Conservation (phyloP, 2,113 vertebrate genomes). For the Poicephalus meyeri region DNA sequence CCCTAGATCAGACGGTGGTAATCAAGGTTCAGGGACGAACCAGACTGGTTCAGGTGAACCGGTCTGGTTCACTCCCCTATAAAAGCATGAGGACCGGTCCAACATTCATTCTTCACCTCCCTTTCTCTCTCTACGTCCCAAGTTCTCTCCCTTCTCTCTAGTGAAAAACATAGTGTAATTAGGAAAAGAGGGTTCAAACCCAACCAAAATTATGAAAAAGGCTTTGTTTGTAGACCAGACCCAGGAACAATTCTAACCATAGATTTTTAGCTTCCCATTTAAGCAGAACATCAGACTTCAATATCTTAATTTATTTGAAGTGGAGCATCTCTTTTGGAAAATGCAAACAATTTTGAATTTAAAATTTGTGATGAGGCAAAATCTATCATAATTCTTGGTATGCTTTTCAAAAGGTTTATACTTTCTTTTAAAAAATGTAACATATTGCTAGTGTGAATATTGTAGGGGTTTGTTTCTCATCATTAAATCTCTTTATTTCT, state of each 20-base stretch:
- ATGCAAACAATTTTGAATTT: neutral
- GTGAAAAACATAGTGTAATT: neutral
- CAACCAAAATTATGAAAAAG: neutral
- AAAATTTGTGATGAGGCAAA: neutral
- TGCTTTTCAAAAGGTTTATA: neutral
- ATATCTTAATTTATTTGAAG: neutral
- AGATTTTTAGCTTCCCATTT: neutral
- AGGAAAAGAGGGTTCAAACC: neutral
- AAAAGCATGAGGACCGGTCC: too few relatives aligned
- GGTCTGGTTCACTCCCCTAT: too few relatives aligned
- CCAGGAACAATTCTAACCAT: neutral
- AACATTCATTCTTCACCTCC: too few relatives aligned
- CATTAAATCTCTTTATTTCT: neutral
- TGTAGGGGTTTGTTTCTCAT: neutral
- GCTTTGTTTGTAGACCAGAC: neutral
- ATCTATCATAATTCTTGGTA: neutral
- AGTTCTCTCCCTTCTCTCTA: too few relatives aligned
- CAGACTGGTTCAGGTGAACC: too few relatives aligned
- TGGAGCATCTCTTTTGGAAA: neutral
- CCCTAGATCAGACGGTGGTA: too few relatives aligned
- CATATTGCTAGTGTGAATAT: neutral
- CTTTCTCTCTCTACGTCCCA: too few relatives aligned
- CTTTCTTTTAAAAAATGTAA: neutral
- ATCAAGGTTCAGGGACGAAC: too few relatives aligned
- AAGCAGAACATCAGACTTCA: neutral